phyloP scores from a whole-genome alignment of 2,888 invertebrate genomes.

The Drosophila meridiana region DNA sequence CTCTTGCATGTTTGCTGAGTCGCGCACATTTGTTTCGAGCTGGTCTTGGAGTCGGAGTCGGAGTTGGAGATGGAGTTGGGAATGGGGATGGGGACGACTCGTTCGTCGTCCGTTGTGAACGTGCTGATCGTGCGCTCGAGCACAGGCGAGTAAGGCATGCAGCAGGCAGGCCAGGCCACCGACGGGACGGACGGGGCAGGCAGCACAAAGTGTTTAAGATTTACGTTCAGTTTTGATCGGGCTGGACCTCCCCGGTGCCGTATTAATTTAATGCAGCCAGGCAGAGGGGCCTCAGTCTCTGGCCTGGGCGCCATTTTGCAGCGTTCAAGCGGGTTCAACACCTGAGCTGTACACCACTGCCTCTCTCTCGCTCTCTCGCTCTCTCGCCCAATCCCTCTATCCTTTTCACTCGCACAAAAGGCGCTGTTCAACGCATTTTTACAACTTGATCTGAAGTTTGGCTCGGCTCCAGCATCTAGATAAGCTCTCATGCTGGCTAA shows the following conservation, averaged over 20 bases:
- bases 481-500: constrained; percentile 47
- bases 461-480: constrained; percentile 63
- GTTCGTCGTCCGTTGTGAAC: constrained; percentile 61
- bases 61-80: constrained; percentile 9
- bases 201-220: constrained; percentile 75
- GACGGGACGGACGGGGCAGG: constrained; percentile 13
- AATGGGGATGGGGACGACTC: constrained; percentile 6
- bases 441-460: constrained; percentile 72
- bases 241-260: constrained; percentile 83
- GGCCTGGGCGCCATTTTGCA: constrained; percentile 44
- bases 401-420: constrained; percentile 36
- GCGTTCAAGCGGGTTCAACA: constrained; percentile 37
- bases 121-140: constrained; percentile 83
- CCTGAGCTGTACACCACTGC: constrained; percentile 39
- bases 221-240: constrained; percentile 83
- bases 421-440: constrained; percentile 67
- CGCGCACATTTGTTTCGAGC: constrained; percentile 59
- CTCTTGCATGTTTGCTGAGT: constrained; percentile 70
- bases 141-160: constrained; percentile 28
- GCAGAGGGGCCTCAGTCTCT: constrained; percentile 26
- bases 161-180: constrained; percentile 29
- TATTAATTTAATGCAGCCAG: constrained; percentile 72
- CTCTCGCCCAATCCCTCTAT: not conserved
- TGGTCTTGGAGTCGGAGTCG: constrained; percentile 10
- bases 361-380: not conserved